Conservation (phyloP, 2,113 vertebrate species). For the Hylia prasina region DNA sequence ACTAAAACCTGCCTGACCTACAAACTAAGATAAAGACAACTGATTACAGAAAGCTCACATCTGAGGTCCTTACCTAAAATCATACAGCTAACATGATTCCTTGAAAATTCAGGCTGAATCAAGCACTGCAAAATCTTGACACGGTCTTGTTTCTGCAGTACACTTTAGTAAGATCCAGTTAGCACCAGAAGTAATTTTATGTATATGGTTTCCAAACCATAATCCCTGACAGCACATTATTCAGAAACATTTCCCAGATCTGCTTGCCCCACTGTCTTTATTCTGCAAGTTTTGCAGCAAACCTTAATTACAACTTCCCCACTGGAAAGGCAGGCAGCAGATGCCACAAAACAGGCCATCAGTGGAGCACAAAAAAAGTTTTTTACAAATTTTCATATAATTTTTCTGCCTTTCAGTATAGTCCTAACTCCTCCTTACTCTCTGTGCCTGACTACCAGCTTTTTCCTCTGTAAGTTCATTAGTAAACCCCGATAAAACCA, state of each 20-base stretch:
- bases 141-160: background rate
- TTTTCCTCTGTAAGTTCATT: background rate
- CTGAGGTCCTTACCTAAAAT: background rate
- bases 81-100: background rate
- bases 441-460: background rate
- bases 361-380: background rate
- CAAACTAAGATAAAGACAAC: background rate
- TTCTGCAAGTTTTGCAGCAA: background rate
- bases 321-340: background rate
- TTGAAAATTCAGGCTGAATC: background rate
- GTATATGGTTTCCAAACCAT: background rate
- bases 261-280: background rate
- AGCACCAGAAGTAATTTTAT: background rate
- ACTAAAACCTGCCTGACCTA: constrained; percentile 32
- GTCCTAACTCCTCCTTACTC: background rate
- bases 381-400: background rate
- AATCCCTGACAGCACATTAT: background rate
- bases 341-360: background rate
- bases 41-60: background rate
- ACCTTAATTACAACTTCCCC: background rate
- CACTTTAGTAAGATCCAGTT: background rate
- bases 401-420: background rate
- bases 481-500: background rate
- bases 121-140: background rate
- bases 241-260: background rate